Evolutionary conservation across 2,797 vertebrate species (phyloP), one percentile per base, ranked within the genome.

Genomic region (Muraenolepis orangiensis): DNA sequence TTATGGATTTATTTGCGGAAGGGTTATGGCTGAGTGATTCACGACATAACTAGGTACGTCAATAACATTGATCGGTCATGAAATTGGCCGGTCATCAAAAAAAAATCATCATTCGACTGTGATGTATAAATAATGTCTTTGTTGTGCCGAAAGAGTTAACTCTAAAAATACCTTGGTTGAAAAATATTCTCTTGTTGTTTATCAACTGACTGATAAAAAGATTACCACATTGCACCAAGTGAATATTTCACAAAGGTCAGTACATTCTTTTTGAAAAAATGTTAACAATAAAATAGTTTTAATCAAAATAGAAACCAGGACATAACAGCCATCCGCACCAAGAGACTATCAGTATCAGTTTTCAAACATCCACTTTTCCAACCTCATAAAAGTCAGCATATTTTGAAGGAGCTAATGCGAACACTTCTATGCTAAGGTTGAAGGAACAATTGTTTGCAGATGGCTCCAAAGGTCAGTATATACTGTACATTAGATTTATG

Each of bases 1-100:
- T 42, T 18, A 79, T 66, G 66, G 74, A 34, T 82, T 81, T 76
- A 76, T 75, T 72, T 66, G 64, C 38, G 34, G 12, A 71, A 64
- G 57, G 57, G 8, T 75, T 69, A 80, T 51, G 18, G 66, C 40
- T 26, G 16, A 31, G 26, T 13, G 38, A 73, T 75, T 31, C 69
- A 70, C 57, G 3, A 1, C 69, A 10, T 72, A 71, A 67, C 18
- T 76, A 70, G 76, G 20, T 71, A 75, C 34, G 34, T 70, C 78
- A 16, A 3, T 6, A 46, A 36, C 76, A 74, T 76, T 3, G 66
- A 75, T 69, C 10, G 70, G 5, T n/a, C n/a, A n/a, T n/a, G n/a
- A n/a, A n/a, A n/a, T n/a, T n/a, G n/a, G n/a, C n/a, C n/a, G n/a
- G 18, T 70, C 13, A 70, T 29, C 68, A 72, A 67, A 70, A n/a